Percentiles rank a stretch among this genome's conserved stretches.
Evolutionary conservation across 2,113 vertebrate species (phyloP).

Genomic region (Lophochroa leadbeateri): DNA sequence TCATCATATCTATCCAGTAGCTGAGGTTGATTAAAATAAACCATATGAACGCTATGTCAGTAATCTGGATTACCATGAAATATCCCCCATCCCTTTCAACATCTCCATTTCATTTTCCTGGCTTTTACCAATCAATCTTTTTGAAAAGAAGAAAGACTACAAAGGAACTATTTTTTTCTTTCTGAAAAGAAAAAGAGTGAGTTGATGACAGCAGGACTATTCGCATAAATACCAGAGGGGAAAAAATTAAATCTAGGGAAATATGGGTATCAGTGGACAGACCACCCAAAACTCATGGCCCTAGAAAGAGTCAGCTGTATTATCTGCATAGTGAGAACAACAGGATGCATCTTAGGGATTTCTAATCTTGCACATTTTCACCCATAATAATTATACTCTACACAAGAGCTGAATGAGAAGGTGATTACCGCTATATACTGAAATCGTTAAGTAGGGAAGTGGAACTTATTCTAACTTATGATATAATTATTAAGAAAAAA

Average conservation of each 20-base stretch:
- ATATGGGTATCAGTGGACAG: not conserved
- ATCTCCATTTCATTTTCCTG: rapidly evolving
- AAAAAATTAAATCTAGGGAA: not conserved
- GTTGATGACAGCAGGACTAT: not conserved
- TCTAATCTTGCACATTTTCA: not conserved
- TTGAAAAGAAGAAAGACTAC: not conserved
- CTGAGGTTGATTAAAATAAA: not conserved
- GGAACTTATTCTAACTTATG: not conserved
- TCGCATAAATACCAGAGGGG: not conserved
- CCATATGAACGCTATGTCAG: not conserved
- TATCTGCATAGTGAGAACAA: not conserved
- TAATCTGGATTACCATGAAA: not conserved
- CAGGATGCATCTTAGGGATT: not conserved
- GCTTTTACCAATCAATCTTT: not conserved
- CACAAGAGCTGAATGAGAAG: not conserved
- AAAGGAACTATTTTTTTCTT: not conserved
- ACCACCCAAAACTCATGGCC: not conserved
- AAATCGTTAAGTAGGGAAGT: not conserved
- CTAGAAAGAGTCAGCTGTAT: not conserved
- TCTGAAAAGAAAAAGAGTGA: not conserved
- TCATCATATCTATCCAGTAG: not conserved
- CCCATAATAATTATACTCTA: not conserved
- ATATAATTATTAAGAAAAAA: not conserved
- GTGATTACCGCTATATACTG: not conserved
- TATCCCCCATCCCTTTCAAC: not conserved